Evolutionary conservation across 2,113 vertebrate genomes (phyloP), one percentile per base, ranked within the genome.

Genomic region (Oryzias celebensis): DNA sequence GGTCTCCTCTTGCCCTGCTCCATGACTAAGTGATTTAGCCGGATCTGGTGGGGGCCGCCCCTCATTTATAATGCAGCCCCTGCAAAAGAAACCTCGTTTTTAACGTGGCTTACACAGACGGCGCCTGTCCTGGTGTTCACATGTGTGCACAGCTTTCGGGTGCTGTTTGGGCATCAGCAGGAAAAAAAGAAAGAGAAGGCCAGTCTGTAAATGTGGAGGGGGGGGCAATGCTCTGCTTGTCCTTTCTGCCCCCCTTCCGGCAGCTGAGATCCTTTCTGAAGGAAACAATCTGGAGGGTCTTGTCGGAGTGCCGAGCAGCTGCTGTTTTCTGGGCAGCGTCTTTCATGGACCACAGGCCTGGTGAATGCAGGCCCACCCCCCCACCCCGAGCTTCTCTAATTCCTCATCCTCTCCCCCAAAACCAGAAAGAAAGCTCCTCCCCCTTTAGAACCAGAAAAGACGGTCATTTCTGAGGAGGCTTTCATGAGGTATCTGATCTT

Each of bases 261-360:
- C 88, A 90, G 89, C 89, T 90, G 86, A 86, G 80, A 78, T 83
- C 85, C 84, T 90, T 89, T 90, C 85, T 89, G 78, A 76, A 72
- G 66, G 73, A 77, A 83, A 86, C 85, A 88, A 91, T 90, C 81
- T 90, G 87, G 88, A 88, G 86, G 88, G 80, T 88, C 86, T 91
- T 89, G 85, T 89, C 85, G 65, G 85, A 81, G 82, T 87, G 90
- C 86, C 68, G 77, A 90, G 89, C 90, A 91, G 90, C 90, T 91
- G 90, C 87, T 76, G 86, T 87, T 86, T 89, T 88, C 78, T 87
- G 74, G 79, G 68, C 69, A 56, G 58, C 57, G 66, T 72, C 80
- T 83, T 89, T 88, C 79, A 86, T 55, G 68, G 81, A 78, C 80
- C 82, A 80, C 84, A 77, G 75, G 85, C 83, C 84, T 84, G 78